Evolutionary conservation across 2,113 vertebrate species (phyloP).

Genomic region (Condylura cristata): DNA sequence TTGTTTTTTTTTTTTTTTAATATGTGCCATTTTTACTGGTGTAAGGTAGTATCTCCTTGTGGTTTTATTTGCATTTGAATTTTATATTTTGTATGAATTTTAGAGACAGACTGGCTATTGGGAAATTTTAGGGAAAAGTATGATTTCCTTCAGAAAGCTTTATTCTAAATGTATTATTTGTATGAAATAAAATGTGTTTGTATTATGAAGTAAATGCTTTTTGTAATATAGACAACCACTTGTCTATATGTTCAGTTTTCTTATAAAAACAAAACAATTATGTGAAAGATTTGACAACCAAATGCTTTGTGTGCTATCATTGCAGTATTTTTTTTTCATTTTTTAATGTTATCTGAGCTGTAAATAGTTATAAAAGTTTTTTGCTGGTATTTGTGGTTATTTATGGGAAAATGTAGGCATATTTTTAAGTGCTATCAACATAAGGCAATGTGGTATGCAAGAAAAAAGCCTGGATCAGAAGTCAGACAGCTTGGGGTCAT

Average conservation of each 20-base stretch:
- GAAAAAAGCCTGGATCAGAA: constrained; percentile 29
- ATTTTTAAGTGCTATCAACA: not conserved
- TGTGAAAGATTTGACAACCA: not conserved
- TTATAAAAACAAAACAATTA: not conserved
- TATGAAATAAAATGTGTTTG: constrained; percentile 31
- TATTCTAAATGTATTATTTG: constrained; percentile 7
- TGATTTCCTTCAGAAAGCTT: constrained; percentile 22
- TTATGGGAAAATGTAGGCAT: not conserved
- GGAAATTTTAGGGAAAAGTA: constrained; percentile 38
- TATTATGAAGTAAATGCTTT: constrained; percentile 41
- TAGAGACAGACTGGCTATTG: constrained; percentile 22
- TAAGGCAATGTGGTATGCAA: constrained; percentile 18
- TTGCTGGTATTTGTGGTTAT: not conserved
- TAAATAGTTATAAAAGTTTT: not conserved
- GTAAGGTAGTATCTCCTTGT: no score
- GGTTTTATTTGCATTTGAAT: no score
- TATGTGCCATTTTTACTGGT: no score
- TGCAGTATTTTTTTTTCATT: not conserved
- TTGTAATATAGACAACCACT: not conserved
- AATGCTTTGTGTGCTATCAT: not conserved
- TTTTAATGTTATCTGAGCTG: not conserved
- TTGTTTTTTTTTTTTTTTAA: no score
- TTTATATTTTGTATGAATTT: constrained; percentile 41
- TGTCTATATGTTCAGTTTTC: constrained; percentile 24
- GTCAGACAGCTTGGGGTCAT: not conserved